Evolutionary conservation across 2,888 invertebrate genomes (phyloP).

Genomic region (Selenia dentaria): DNA sequence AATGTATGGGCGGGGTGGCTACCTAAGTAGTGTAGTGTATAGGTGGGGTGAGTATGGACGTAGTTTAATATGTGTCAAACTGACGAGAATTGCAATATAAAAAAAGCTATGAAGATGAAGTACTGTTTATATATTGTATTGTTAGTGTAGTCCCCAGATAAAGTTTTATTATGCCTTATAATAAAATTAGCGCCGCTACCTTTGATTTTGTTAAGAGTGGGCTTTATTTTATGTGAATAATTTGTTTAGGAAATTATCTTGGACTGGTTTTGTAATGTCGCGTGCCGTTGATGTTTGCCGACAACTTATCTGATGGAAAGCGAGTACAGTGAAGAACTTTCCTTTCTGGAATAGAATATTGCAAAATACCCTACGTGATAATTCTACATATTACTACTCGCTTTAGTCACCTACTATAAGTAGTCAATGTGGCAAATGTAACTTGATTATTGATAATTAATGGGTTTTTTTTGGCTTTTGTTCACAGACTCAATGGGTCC

Average conservation of each 20-base stretch:
- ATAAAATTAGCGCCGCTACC: constrained; percentile 42
- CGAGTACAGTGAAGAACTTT: constrained; percentile 6
- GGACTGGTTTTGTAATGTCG: constrained; percentile 24
- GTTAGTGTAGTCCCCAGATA: constrained; percentile 59
- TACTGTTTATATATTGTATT: constrained; percentile 10
- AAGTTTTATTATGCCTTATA: constrained; percentile 61
- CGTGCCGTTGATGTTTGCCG: constrained; percentile 13
- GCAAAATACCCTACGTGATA: too few species aligned
- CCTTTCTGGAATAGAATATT: constrained; percentile 8
- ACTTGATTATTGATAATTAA: too few species aligned
- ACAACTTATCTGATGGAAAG: constrained; percentile 16
- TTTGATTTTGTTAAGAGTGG: constrained; percentile 57
- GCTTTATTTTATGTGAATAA: constrained; percentile 34
- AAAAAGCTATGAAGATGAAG: constrained; percentile 12
- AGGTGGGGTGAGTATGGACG: too few species aligned
- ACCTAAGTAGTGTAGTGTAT: too few species aligned
- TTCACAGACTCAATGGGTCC: too few species aligned
- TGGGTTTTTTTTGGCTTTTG: too few species aligned
- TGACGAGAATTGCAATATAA: too few species aligned
- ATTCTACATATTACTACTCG: too few species aligned
- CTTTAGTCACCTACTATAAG: too few species aligned
- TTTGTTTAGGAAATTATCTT: constrained; percentile 28
- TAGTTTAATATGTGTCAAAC: too few species aligned
- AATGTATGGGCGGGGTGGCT: too few species aligned
- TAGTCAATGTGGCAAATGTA: too few species aligned